A percentile compares a stretch with the other conserved stretches of the same genome.
Evolutionary conservation across 2,797 vertebrate species (phyloP).

Genomic region (Calcarius lapponicus): DNA sequence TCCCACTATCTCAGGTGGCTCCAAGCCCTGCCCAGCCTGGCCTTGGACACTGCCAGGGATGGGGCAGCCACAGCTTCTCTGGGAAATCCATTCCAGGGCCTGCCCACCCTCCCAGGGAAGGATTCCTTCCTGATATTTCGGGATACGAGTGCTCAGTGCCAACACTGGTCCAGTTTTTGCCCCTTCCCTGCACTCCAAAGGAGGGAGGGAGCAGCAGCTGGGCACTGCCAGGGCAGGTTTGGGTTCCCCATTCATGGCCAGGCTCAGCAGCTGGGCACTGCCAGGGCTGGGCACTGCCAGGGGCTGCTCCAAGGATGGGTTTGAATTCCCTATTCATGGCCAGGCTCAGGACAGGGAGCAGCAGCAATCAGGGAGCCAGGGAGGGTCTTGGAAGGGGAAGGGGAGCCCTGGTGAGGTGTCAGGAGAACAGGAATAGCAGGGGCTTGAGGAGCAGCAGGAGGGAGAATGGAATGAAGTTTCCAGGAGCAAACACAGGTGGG

Average conservation of each 20-base stretch:
- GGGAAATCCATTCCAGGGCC: neutral
- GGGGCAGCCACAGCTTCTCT: neutral
- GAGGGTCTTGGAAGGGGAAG: neutral
- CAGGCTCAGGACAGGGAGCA: neutral
- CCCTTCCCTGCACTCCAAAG: accelerated
- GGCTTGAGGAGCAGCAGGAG: neutral
- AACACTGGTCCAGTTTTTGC: accelerated
- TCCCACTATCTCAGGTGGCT: neutral
- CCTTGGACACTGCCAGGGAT: neutral
- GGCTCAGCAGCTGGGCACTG: too few relatives aligned
- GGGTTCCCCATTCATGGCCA: too few relatives aligned
- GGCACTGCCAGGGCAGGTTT: too few relatives aligned
- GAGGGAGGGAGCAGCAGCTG: neutral
- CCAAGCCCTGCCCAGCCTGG: neutral
- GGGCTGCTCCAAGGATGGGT: neutral
- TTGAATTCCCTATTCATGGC: neutral
- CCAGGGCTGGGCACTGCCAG: too few relatives aligned
- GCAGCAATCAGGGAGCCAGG: neutral
- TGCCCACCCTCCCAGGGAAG: neutral
- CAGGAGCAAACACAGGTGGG: neutral
- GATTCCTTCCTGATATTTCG: neutral
- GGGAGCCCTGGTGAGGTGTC: neutral
- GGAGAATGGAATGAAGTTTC: conserved; percentile 17
- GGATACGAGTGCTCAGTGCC: neutral
- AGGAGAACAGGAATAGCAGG: neutral